phyloP scores from a whole-genome alignment of 2,113 vertebrate species.

The Theristicus caerulescens region DNA sequence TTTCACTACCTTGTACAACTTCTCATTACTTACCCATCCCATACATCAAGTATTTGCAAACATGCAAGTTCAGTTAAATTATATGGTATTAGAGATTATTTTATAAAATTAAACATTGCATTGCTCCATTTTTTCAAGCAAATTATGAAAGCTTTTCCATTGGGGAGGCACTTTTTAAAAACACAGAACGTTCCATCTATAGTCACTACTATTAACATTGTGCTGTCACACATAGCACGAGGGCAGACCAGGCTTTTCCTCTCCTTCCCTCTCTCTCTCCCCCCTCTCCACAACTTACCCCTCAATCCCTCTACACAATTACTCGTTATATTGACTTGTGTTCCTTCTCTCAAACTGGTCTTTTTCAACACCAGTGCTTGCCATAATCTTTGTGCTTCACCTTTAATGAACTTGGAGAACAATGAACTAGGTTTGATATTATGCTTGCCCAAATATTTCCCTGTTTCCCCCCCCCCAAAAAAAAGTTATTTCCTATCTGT shows the following conservation, averaged over 20 bases:
- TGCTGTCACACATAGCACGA: accelerated
- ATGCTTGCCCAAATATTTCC: not conserved
- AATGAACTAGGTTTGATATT: not conserved
- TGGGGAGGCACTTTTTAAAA: not conserved
- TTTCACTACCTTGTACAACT: not conserved
- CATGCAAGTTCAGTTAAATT: not conserved
- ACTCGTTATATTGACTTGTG: not conserved
- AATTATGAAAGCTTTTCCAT: not conserved
- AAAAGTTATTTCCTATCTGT: not conserved
- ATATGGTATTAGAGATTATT: not conserved
- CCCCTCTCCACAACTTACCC: not conserved
- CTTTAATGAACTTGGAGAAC: not conserved
- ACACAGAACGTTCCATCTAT: not conserved
- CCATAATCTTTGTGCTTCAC: not conserved
- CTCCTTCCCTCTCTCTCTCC: not conserved
- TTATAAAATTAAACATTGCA: not conserved
- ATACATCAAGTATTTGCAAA: not conserved
- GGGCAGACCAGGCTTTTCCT: not conserved
- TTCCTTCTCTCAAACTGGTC: not conserved
- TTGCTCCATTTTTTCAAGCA: not conserved
- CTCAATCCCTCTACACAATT: not conserved
- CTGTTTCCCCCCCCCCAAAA: not conserved
- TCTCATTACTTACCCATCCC: not conserved
- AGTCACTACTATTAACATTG: not conserved
- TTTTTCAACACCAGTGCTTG: not conserved